Evolutionary conservation across 2,113 vertebrate genomes (phyloP), one percentile per base, ranked within the genome.

Genomic region (Calcarius ornatus): DNA sequence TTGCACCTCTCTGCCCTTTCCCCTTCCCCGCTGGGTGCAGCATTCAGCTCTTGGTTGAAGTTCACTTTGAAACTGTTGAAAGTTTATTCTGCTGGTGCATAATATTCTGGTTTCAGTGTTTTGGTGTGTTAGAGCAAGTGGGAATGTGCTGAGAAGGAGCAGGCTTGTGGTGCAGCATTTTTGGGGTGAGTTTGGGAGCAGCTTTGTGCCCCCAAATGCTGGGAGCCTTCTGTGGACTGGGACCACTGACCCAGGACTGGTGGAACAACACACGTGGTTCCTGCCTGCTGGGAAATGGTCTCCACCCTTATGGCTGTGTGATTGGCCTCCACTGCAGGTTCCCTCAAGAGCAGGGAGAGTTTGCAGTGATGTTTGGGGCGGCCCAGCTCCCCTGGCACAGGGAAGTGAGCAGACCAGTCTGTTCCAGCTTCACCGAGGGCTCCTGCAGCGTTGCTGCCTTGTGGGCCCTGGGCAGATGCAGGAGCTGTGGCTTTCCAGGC

Each of bases 401-500:
- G 2, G 22, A 19, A 59, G 51, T 4, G 85, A 82, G 76, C 84
- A 40, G 70, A 77, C 0, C 8, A 60, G 73, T 31, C 79, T 72
- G 13, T 71, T 69, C 68, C 80, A 12, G 47, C 30, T 59, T 27
- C 17, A 5, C 17, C 1, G 2, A 35, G 53, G 3, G 28, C 9
- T 23, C 22, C 47, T 27, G 6, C 16, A 28, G 61, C 8, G 0
- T 24, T 15, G 25, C 64, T 28, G 43, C 6, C 10, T 61, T 12
- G 31, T 24, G 12, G 53, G 53, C 38, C 35, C 78, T 45, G 81
- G 37, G 77, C 33, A 65, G 48, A 76, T 85, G 7, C 93, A 65
- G 92, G 45, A 81, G 40, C 24, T 92, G 91, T 16, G 81, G 89
- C 61, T 95, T 92, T 69, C 10, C 37, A 71, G 69, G 22, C 21